phyloP scores from a whole-genome alignment of 2,888 invertebrate species.

The Drosophila anceps region DNA sequence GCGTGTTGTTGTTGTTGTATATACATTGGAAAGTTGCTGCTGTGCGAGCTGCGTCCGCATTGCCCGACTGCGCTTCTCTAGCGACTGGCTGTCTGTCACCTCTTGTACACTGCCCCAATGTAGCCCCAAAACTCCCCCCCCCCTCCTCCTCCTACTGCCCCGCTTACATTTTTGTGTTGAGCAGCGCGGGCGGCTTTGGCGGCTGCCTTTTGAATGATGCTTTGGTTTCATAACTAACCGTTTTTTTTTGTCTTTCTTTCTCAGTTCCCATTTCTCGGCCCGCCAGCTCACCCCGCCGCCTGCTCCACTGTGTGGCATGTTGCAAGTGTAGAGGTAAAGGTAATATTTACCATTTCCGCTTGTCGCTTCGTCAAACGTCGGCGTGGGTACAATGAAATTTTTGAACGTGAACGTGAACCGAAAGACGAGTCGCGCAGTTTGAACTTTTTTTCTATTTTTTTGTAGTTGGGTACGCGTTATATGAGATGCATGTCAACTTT shows the following conservation, averaged over 20 bases:
- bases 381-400: constrained; percentile 81
- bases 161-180: constrained; percentile 9
- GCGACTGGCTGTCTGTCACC: constrained; percentile 59
- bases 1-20: constrained; percentile 37
- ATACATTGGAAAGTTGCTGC: constrained; percentile 74
- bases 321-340: constrained; percentile 74
- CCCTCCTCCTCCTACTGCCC: background rate
- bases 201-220: constrained; percentile 76
- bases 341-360: constrained; percentile 80
- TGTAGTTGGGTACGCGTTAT: constrained; percentile 68
- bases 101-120: constrained; percentile 25
- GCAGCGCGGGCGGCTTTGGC: constrained; percentile 77
- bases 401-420: constrained; percentile 68
- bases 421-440: constrained; percentile 51
- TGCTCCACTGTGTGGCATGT: constrained; percentile 39
- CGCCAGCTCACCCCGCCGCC: background rate
- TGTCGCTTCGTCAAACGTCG: constrained; percentile 73
- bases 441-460: constrained; percentile 17
- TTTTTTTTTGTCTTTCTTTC: constrained; percentile 54
- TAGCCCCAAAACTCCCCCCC: background rate
- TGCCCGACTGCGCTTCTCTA: constrained; percentile 64
- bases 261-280: constrained; percentile 68
- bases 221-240: constrained; percentile 80
- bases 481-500: constrained; percentile 80
- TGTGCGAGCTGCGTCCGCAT: constrained; percentile 49